Conservation (phyloP, 92 coral and sea anemone species). For the Montipora capitata region DNA sequence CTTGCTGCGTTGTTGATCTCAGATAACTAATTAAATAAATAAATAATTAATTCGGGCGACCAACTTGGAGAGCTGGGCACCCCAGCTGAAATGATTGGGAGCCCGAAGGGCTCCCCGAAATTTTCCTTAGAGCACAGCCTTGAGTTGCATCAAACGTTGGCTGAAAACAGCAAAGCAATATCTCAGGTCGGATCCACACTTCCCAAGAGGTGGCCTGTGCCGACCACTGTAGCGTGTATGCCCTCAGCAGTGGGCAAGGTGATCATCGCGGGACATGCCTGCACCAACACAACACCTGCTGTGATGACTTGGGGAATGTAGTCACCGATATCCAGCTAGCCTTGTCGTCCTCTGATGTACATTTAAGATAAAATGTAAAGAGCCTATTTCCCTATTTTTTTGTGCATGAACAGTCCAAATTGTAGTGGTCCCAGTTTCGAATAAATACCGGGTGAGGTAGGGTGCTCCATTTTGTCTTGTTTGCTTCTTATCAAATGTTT, state of each 20-base stretch:
- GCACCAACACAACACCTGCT: slow-evolving; percentile 41
- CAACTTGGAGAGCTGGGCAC: no score
- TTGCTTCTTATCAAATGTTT: neutral
- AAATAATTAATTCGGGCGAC: no score
- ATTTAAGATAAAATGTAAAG: slow-evolving; percentile 19
- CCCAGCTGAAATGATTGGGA: no score
- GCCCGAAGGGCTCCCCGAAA: no score
- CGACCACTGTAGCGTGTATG: slow-evolving; percentile 2
- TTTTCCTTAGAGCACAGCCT: no score
- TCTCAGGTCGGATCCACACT: neutral
- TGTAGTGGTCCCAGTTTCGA: no score
- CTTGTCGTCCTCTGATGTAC: slow-evolving; percentile 27
- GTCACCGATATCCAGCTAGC: slow-evolving; percentile 33
- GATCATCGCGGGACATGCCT: slow-evolving; percentile 18
- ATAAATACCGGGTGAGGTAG: neutral
- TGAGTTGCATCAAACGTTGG: neutral
- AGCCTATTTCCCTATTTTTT: neutral
- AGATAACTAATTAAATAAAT: no score
- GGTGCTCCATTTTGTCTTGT: neutral
- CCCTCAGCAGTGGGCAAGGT: neutral
- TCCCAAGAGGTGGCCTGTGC: neutral
- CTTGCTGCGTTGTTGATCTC: no score
- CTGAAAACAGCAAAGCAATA: neutral
- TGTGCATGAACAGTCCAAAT: no score
- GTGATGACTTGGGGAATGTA: no score